Conservation (phyloP, 2,797 vertebrate genomes). For the Peromyscus aztecus region DNA sequence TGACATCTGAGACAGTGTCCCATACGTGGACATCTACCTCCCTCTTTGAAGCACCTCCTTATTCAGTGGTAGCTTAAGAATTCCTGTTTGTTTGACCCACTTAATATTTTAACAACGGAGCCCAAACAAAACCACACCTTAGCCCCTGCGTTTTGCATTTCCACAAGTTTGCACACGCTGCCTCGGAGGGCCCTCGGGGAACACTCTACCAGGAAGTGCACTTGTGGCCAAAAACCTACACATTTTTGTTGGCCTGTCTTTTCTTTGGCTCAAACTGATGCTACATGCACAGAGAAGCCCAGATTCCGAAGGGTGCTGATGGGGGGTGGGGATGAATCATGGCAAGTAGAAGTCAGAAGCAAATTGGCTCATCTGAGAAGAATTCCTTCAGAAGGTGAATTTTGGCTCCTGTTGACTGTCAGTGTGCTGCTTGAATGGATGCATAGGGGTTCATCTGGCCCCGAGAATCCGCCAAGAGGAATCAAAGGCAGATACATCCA, state of each 20-base stretch:
- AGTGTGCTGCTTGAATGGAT: not conserved
- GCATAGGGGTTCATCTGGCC: not conserved
- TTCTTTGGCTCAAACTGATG: conserved; percentile 57
- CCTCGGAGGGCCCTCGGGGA: conserved; percentile 73
- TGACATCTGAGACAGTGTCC: not conserved
- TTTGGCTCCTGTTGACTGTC: conserved; percentile 3
- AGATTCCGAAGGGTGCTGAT: not conserved
- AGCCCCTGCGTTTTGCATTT: not conserved
- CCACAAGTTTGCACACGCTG: conserved; percentile 61
- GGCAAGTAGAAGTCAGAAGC: conserved; percentile 29
- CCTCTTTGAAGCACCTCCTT: not conserved
- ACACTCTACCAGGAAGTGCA: conserved; percentile 65
- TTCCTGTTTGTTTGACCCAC: not conserved
- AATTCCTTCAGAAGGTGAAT: conserved; percentile 45
- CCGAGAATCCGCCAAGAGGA: not conserved
- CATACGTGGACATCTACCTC: rapidly evolving
- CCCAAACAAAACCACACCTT: not conserved
- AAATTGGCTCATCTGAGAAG: conserved; percentile 19
- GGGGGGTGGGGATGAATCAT: not conserved
- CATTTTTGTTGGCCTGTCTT: conserved; percentile 11
- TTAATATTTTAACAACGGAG: not conserved
- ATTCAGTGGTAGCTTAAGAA: not conserved
- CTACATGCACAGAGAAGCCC: conserved; percentile 40
- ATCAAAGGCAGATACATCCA: not conserved
- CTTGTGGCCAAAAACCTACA: conserved; percentile 65